Conservation (phyloP, 1,140 invertebrate genomes). For the Saccostrea echinata region DNA sequence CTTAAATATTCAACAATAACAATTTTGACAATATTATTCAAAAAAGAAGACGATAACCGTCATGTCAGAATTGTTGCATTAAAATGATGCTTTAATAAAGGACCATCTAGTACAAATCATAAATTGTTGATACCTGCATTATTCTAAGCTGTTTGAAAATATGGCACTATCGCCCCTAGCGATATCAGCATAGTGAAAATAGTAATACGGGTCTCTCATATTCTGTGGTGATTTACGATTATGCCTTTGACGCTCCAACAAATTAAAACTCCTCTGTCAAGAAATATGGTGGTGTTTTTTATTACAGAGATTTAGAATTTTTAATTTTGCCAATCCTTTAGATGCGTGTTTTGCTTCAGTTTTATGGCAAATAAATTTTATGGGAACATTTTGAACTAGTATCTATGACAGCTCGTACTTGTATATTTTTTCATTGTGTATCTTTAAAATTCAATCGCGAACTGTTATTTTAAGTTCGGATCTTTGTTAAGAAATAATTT, state of each 20-base stretch:
- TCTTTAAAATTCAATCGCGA: not conserved
- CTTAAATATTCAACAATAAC: not conserved
- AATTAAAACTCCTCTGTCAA: constrained; percentile 8
- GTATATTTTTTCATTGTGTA: not conserved
- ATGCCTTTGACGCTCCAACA: not conserved
- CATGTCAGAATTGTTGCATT: not conserved
- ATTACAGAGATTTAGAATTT: constrained; percentile 5
- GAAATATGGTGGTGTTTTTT: not conserved
- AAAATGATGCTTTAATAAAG: not conserved
- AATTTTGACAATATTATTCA: not conserved
- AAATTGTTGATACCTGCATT: not conserved
- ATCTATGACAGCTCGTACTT: not conserved
- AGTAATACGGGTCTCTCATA: not conserved
- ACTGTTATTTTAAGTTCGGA: not conserved
- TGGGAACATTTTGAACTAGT: not conserved
- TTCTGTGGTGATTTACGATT: constrained; percentile 10
- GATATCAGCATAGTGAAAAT: not conserved
- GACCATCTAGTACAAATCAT: not conserved
- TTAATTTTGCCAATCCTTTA: constrained; percentile 25
- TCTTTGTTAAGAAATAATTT: too few relatives aligned
- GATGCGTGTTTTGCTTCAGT: not conserved
- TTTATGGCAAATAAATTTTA: constrained; percentile 1
- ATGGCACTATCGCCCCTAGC: constrained; percentile 1
- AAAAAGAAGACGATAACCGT: not conserved
- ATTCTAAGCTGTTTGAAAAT: not conserved